Evolutionary conservation across 2,888 invertebrate genomes (phyloP), one percentile per base, ranked within the genome.

Genomic region (Bruchidius siliquastri): DNA sequence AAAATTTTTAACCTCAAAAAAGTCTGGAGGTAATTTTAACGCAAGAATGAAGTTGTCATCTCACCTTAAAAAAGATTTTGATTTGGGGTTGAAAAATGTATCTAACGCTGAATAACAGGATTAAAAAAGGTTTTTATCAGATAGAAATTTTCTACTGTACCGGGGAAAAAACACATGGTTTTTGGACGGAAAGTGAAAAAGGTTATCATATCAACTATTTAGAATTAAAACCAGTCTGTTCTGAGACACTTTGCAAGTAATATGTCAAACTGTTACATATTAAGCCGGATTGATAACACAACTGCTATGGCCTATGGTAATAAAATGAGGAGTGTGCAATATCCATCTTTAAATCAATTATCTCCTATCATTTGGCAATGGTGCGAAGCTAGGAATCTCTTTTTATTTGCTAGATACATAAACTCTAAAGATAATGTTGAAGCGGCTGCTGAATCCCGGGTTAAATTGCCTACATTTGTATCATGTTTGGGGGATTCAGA

Each of bases 201-300:
- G 67, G 21, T 22, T 20, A 22, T 3, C 78, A 77, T 67, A 79
- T 77, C 20, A 79, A 76, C 73, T 71, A 74, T 26, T 73, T 78
- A 21, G 79, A 79, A 73, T 70, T 78, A n/a, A 20, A 76, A 26
- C 76, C 78, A 21, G 76, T 74, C 8, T 13, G 76, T 66, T 20
- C 49, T 78, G 13, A 73, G 77, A 68, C 70, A 72, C 49, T 10
- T 22, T n/a, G n/a, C n/a, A n/a, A n/a, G n/a, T n/a, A n/a, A n/a
- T n/a, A n/a, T 69, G 30, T n/a, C 8, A 22, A 66, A 74, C 22
- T 76, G 73, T 71, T 71, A 73, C 22, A 76, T 77, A 30, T 71
- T 77, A 71, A 70, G 74, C 10, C 66, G 76, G 18, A 67, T 76
- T 32, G 76, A 75, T 74, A 76, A 75, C 66, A 73, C 73, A 22